Evolutionary conservation across 2,113 vertebrate species (phyloP).

Genomic region (Petrocephalus microphthalmus): DNA sequence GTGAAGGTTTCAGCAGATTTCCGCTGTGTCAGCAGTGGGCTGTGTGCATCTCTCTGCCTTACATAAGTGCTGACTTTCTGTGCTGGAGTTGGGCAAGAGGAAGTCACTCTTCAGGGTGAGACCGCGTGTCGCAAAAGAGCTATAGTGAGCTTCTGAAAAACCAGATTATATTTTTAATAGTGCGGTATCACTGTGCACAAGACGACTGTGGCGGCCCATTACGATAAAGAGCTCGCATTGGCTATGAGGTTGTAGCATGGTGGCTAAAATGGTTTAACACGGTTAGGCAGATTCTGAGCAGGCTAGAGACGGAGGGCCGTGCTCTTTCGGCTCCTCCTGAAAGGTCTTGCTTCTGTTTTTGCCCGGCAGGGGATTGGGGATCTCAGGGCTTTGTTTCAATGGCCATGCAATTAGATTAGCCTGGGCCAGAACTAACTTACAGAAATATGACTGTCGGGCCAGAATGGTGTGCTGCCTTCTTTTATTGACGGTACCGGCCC

Average conservation of each 20-base stretch:
- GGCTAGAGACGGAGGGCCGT: background rate
- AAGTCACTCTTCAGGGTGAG: background rate
- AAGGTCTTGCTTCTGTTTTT: slow-evolving; percentile 7
- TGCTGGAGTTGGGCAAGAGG: background rate
- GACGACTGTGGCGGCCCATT: background rate
- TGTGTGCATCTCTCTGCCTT: background rate
- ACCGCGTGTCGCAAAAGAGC: background rate
- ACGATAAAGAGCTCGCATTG: background rate
- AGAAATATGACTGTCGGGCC: background rate
- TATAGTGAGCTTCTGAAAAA: background rate
- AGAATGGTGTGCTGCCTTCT: background rate
- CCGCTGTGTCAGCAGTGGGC: background rate
- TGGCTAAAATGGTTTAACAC: background rate
- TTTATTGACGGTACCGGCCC: background rate
- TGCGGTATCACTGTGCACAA: background rate
- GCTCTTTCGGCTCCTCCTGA: slow-evolving; percentile 15
- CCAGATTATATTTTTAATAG: background rate
- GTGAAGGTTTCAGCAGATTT: background rate
- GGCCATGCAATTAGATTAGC: slow-evolving; percentile 23
- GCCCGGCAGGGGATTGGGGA: background rate
- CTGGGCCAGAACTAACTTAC: background rate
- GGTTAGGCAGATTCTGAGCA: background rate
- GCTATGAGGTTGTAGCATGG: background rate
- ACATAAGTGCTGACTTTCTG: background rate
- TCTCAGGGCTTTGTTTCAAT: background rate